phyloP scores from a whole-genome alignment of 2,113 vertebrate genomes.

The Clupea harengus region DNA sequence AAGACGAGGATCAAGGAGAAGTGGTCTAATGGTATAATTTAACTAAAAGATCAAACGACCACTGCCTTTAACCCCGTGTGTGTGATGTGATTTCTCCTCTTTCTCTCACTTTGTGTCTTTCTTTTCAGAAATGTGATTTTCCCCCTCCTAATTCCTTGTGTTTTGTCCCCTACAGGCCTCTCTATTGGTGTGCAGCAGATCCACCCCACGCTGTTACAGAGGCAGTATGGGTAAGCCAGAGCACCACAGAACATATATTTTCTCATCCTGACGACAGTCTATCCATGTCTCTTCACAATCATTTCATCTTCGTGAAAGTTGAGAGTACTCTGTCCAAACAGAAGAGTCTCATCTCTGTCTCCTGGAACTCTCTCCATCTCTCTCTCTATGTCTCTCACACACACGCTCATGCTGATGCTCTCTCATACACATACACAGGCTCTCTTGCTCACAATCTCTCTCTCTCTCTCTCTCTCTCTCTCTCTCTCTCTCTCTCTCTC shows the following conservation, averaged over 20 bases:
- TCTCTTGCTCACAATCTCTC: background rate
- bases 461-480: background rate
- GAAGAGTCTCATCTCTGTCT: slow-evolving; percentile 17
- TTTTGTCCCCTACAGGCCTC: slow-evolving; percentile 74
- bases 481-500: background rate
- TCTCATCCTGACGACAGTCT: background rate
- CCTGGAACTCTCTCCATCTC: background rate
- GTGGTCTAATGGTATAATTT: background rate
- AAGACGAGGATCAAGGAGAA: background rate
- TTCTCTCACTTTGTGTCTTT: background rate
- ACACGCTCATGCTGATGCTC: background rate
- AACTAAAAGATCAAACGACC: background rate
- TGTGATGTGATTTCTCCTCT: background rate
- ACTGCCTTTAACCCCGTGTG: background rate
- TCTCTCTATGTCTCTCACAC: background rate
- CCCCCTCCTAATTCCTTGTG: slow-evolving; percentile 6
- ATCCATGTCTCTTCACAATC: background rate
- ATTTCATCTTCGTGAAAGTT: background rate
- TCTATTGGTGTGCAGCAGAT: slow-evolving; percentile 89
- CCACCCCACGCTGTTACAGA: slow-evolving; percentile 88
- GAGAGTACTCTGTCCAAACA: background rate
- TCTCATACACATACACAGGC: background rate
- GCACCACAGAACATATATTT: background rate
- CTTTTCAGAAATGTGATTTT: background rate
- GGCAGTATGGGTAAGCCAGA: slow-evolving; percentile 89